These are phyloP conservation scores for Drosophila subpulchrella DNA, from an alignment of 1,140 invertebrate species.

Conservation along the genomic window DNA sequence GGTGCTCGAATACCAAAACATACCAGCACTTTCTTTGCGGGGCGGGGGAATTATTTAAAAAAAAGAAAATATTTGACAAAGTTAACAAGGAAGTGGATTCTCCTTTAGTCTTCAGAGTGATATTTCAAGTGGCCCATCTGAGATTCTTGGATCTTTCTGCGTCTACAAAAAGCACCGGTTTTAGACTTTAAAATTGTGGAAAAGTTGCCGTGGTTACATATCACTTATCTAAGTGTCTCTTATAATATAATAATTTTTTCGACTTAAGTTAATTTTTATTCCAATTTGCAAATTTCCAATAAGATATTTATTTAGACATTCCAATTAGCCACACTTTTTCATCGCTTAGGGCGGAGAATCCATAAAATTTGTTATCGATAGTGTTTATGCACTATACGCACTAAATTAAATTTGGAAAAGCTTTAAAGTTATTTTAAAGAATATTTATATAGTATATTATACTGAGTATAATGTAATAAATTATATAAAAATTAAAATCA, in stretches of 20 bases:
- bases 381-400: not conserved
- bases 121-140: too few species aligned
- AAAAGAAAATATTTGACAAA: not conserved
- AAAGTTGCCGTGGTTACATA: too few species aligned
- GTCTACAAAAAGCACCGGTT: too few species aligned
- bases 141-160: too few species aligned
- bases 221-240: too few species aligned
- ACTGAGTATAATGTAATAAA: not conserved
- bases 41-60: not conserved
- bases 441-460: not conserved
- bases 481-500: too few species aligned
- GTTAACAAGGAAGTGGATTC: not conserved
- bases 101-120: too few species aligned
- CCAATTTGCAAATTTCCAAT: not conserved
- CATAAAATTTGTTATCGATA: not conserved
- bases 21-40: not conserved
- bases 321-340: not conserved
- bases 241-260: too few species aligned
- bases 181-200: too few species aligned
- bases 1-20: slow-evolving; percentile 5
- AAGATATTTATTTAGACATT: not conserved
- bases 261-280: too few species aligned
- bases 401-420: not conserved
- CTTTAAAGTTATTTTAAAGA: not conserved
- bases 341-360: not conserved